These are phyloP conservation scores for Azorinus chamasolen DNA, from an alignment of 2,888 invertebrate genomes.

Conservation along the genomic window DNA sequence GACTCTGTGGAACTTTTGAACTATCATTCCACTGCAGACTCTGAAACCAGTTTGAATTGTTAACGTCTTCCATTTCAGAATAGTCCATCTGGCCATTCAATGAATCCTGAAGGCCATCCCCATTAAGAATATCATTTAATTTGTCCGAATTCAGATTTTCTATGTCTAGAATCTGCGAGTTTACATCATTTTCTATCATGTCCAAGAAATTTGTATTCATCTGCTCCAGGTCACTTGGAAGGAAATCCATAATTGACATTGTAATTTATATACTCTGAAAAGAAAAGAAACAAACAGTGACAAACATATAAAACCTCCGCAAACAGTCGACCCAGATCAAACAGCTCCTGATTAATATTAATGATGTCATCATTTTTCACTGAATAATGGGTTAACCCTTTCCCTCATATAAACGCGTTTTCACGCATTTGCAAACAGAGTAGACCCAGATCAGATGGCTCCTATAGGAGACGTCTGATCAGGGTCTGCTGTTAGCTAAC, in stretches of 20 bases:
- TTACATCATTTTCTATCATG: slow-evolving; percentile 66
- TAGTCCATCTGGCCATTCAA: slow-evolving; percentile 19
- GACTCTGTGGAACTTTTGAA: slow-evolving; percentile 70
- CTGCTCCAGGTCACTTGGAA: slow-evolving; percentile 63
- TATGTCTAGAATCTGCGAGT: slow-evolving; percentile 65
- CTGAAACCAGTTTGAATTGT: slow-evolving; percentile 66
- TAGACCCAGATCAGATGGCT: too few species aligned
- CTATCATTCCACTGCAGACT: slow-evolving; percentile 73
- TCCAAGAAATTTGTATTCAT: slow-evolving; percentile 63
- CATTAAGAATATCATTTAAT: slow-evolving; percentile 63
- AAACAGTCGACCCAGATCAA: too few species aligned
- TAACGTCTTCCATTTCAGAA: slow-evolving; percentile 45
- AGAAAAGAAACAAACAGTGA: too few species aligned
- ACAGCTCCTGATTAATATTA: too few species aligned
- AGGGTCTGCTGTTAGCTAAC: too few species aligned
- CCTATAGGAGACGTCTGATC: too few species aligned
- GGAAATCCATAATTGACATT: slow-evolving; percentile 61
- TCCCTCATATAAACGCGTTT: too few species aligned
- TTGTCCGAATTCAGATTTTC: slow-evolving; percentile 68
- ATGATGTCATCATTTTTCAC: too few species aligned
- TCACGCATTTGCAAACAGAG: too few species aligned
- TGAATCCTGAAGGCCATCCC: slow-evolving; percentile 35
- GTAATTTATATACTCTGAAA: neutral
- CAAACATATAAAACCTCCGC: too few species aligned
- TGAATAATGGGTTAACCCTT: too few species aligned